Conservation (phyloP, 2,888 invertebrate species). For the Maniola hyperantus region DNA sequence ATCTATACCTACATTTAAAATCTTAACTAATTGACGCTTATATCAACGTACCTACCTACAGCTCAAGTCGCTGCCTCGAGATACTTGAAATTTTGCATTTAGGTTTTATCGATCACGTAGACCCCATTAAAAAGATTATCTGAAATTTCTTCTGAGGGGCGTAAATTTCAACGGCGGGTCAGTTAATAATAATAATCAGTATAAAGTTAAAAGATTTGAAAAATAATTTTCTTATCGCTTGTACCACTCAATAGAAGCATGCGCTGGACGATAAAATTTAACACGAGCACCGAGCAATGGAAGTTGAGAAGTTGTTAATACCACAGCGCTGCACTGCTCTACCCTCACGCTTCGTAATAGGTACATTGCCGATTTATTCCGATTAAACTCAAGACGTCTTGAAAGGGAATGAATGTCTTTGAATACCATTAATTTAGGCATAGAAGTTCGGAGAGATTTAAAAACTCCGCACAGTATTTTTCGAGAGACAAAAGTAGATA, state of each 20-base stretch:
- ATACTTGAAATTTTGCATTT: no score
- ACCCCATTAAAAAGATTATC: not conserved
- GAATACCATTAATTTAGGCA: not conserved
- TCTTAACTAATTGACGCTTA: no score
- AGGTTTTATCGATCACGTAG: not conserved
- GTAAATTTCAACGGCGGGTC: no score
- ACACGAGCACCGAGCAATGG: conserved; percentile 16
- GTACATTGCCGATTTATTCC: conserved; percentile 9
- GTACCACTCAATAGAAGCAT: conserved; percentile 4
- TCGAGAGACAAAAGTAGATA: no score
- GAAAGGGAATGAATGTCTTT: conserved; percentile 14
- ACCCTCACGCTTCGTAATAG: conserved; percentile 14
- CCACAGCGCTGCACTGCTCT: conserved; percentile 6
- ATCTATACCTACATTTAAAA: no score
- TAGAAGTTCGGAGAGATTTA: not conserved
- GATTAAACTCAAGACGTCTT: not conserved
- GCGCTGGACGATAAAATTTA: conserved; percentile 26
- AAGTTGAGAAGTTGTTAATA: conserved; percentile 32
- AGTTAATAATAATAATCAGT: no score
- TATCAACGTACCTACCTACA: no score
- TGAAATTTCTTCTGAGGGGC: not conserved
- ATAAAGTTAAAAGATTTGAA: not conserved
- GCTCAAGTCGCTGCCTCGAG: no score
- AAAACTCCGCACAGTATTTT: not conserved
- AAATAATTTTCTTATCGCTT: not conserved